A percentile compares a stretch with the other conserved stretches of the same genome.
These are phyloP conservation scores for Edolisoma coerulescens DNA, from an alignment of 2,113 vertebrate genomes.

Conservation along the genomic window DNA sequence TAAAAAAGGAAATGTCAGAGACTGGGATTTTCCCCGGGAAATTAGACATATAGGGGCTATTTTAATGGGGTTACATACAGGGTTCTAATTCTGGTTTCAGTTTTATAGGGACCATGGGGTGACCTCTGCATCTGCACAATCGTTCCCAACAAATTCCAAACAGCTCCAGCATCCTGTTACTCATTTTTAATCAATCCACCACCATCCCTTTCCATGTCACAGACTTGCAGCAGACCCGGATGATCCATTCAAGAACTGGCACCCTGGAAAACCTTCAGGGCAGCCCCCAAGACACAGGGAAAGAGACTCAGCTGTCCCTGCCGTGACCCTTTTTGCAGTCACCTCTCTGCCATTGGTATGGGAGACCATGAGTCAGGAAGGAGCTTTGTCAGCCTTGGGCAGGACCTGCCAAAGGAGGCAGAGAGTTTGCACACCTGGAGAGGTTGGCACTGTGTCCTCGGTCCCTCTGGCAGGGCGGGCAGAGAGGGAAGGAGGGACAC, in stretches of 20 bases:
- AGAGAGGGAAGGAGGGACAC: neutral
- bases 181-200: neutral
- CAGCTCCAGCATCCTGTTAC: neutral
- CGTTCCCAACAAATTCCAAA: neutral
- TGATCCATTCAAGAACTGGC: neutral
- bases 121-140: neutral
- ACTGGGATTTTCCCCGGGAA: neutral
- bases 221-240: neutral
- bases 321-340: neutral
- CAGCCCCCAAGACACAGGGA: neutral
- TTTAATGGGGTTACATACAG: neutral
- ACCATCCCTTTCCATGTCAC: neutral
- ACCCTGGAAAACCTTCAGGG: neutral
- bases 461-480: neutral
- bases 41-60: neutral
- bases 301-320: neutral
- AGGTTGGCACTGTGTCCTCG: neutral
- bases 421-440: constrained; percentile 71
- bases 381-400: constrained; percentile 56
- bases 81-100: neutral
- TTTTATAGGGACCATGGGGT: neutral
- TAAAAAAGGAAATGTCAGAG: neutral
- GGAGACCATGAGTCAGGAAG: constrained; percentile 18
- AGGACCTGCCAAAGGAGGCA: constrained; percentile 59
- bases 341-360: neutral